Percentiles rank a stretch among this genome's conserved stretches.
These are phyloP conservation scores for Stegostoma tigrinum DNA, from an alignment of 2,113 vertebrate species.

Conservation along the genomic window DNA sequence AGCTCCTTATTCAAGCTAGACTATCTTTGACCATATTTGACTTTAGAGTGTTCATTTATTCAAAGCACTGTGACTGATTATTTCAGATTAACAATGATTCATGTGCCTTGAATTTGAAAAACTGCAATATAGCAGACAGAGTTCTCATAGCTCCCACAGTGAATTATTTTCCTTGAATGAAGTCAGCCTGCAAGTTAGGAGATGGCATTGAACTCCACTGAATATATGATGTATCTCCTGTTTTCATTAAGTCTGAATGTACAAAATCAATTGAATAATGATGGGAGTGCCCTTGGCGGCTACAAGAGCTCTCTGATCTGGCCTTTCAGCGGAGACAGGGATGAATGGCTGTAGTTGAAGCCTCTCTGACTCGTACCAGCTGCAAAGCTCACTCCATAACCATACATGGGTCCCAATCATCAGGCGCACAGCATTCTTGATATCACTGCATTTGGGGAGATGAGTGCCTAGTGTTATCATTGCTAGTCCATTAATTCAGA, in stretches of 20 bases:
- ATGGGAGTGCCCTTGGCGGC: neutral
- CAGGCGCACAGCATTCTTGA: neutral
- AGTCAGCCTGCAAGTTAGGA: slow-evolving; percentile 5
- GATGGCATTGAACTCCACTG: neutral
- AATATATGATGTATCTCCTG: neutral
- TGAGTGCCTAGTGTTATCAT: no score
- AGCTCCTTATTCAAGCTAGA: neutral
- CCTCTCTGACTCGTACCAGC: neutral
- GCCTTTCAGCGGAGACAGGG: neutral
- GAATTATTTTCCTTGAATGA: neutral
- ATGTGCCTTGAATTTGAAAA: neutral
- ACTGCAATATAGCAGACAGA: neutral
- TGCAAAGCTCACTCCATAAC: neutral
- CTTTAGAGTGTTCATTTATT: neutral
- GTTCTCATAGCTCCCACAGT: neutral
- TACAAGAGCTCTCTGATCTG: neutral
- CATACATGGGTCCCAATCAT: neutral
- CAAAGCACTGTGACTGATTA: neutral
- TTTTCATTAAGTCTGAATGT: neutral
- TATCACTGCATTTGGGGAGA: neutral
- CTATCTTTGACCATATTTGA: neutral
- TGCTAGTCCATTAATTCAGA: no score
- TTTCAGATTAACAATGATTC: slow-evolving; percentile 6
- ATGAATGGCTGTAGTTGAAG: neutral
- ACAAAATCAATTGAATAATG: neutral